A percentile compares a stretch with the other conserved stretches of the same genome.
Conservation (phyloP, 2,113 vertebrate genomes). For the Falco punctatus region DNA sequence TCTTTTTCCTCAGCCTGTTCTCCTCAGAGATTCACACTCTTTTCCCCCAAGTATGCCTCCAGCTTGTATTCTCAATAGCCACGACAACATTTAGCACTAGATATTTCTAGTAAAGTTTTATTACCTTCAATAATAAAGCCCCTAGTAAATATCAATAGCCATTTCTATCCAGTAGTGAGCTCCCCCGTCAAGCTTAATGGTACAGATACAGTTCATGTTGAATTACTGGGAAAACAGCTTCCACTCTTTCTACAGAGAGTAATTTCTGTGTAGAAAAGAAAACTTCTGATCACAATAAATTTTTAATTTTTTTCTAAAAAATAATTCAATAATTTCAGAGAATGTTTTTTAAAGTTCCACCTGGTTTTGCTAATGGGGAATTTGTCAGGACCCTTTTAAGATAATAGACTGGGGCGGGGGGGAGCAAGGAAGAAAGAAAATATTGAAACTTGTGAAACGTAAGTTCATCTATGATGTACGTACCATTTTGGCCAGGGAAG, state of each 20-base stretch:
- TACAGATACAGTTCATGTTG: not conserved
- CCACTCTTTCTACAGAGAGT: not conserved
- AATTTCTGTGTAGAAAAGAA: not conserved
- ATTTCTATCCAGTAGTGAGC: not conserved
- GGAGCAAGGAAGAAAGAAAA: not conserved
- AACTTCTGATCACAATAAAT: not conserved
- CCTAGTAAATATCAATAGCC: not conserved
- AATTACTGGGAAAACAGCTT: not conserved
- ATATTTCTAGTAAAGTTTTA: not conserved
- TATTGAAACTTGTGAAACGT: not conserved
- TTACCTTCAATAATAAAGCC: not conserved
- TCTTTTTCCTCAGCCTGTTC: not conserved
- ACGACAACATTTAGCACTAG: not conserved
- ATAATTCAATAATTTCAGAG: not conserved
- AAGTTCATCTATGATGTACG: not conserved
- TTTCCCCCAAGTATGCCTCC: not conserved
- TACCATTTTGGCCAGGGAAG: not conserved
- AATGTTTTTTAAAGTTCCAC: not conserved
- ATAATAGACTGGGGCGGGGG: fast-evolving
- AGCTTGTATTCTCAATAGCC: not conserved
- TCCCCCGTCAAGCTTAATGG: not conserved
- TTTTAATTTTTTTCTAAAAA: not conserved
- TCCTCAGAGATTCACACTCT: not conserved
- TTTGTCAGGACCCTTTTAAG: not conserved
- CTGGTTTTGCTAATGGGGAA: not conserved